phyloP scores from a whole-genome alignment of 2,888 invertebrate species.

The Leptinotarsa haldemani region DNA sequence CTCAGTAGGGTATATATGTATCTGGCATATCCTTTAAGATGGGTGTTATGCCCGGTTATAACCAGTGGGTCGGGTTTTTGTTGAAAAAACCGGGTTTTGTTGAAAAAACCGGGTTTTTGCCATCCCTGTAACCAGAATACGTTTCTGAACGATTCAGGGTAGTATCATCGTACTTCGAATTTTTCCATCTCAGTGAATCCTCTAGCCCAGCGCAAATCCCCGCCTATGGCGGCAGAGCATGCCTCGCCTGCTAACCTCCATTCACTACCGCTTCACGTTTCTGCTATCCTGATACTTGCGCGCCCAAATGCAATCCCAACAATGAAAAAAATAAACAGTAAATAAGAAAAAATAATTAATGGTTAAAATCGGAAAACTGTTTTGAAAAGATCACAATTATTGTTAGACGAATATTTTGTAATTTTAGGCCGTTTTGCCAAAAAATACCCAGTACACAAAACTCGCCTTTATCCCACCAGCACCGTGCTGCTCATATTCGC shows the following conservation, averaged over 20 bases:
- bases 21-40: too few species aligned
- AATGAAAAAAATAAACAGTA: slow-evolving; percentile 30
- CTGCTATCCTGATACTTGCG: slow-evolving; percentile 64
- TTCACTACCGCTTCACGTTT: slow-evolving; percentile 47
- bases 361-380: slow-evolving; percentile 4
- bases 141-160: too few species aligned
- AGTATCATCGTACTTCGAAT: too few species aligned
- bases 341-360: slow-evolving; percentile 32
- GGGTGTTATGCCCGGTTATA: too few species aligned
- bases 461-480: neutral
- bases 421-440: slow-evolving; percentile 16
- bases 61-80: too few species aligned
- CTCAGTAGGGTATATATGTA: too few species aligned
- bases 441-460: neutral
- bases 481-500: neutral
- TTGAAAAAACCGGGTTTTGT: too few species aligned
- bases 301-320: slow-evolving; percentile 57
- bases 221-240: slow-evolving; percentile 25
- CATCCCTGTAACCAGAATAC: too few species aligned
- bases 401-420: slow-evolving; percentile 10
- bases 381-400: slow-evolving; percentile 6
- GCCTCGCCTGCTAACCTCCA: slow-evolving; percentile 23
- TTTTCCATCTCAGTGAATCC: neutral
- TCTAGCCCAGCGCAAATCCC: slow-evolving; percentile 12
- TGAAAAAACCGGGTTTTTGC: too few species aligned